phyloP scores from a whole-genome alignment of 2,888 invertebrate species.

The Dichetophora obliterata region DNA sequence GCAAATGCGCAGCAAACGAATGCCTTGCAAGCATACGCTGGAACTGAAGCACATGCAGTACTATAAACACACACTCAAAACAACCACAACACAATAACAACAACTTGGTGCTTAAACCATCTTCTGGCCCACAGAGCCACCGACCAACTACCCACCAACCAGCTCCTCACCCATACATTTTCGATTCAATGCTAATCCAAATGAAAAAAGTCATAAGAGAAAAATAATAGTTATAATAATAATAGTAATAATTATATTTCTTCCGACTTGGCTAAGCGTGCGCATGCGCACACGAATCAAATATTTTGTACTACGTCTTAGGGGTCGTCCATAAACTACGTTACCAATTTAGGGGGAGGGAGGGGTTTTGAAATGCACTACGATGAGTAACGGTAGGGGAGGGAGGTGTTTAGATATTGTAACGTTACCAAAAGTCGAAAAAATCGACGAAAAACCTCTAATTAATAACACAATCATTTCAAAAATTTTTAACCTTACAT shows the following conservation, averaged over 20 bases:
- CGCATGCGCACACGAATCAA: constrained; percentile 25
- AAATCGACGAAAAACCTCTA: too few species aligned
- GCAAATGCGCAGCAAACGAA: not conserved
- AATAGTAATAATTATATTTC: constrained; percentile 25
- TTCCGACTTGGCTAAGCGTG: constrained; percentile 19
- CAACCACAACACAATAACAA: not conserved
- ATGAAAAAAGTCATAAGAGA: constrained; percentile 7
- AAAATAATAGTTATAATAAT: constrained; percentile 20
- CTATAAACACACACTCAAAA: not conserved
- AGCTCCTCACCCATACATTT: too few species aligned
- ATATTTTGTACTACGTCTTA: not conserved
- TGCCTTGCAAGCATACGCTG: not conserved
- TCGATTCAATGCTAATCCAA: constrained; percentile 6
- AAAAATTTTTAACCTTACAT: too few species aligned
- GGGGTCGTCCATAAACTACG: too few species aligned
- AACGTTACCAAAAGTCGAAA: too few species aligned
- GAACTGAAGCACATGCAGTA: not conserved
- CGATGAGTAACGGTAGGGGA: too few species aligned
- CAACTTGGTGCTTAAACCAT: not conserved
- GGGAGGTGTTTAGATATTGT: too few species aligned
- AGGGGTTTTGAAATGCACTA: too few species aligned
- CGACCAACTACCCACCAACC: not conserved
- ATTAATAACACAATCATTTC: too few species aligned
- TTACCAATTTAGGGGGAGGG: too few species aligned
- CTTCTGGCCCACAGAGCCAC: not conserved